These are phyloP conservation scores for Mormyrops attenuatus DNA, from an alignment of 2,797 vertebrate species.

Conservation along the genomic window DNA sequence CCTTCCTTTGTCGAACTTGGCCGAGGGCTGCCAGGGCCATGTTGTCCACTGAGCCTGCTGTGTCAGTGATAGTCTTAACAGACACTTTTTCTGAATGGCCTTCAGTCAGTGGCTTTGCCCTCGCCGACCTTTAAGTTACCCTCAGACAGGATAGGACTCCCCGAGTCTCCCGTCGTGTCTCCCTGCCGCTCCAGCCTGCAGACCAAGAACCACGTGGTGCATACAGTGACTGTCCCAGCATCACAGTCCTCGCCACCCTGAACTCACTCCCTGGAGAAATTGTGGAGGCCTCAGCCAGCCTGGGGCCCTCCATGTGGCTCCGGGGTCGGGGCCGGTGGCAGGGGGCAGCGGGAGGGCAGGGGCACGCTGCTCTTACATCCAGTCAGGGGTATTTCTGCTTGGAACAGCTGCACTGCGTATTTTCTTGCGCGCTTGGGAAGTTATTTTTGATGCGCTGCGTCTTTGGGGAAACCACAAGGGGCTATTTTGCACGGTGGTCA, in stretches of 20 bases:
- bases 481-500: neutral
- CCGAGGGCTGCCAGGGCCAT: neutral
- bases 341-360: neutral
- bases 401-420: constrained; percentile 18
- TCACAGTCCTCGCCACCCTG: neutral
- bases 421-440: neutral
- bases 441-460: neutral
- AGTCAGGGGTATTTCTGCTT: neutral
- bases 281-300: neutral
- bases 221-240: neutral
- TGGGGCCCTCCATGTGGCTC: neutral
- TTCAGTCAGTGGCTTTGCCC: neutral
- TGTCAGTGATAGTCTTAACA: neutral
- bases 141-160: neutral
- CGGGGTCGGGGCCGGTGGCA: neutral
- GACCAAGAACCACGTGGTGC: neutral
- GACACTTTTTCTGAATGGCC: neutral
- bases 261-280: neutral
- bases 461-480: neutral
- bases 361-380: neutral
- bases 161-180: neutral
- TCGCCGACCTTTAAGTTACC: neutral
- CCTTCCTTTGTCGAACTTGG: neutral
- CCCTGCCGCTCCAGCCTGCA: neutral
- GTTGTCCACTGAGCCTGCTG: neutral